These are phyloP conservation scores for Tenthredo amoena DNA, from an alignment of 2,888 invertebrate genomes.

Conservation along the genomic window DNA sequence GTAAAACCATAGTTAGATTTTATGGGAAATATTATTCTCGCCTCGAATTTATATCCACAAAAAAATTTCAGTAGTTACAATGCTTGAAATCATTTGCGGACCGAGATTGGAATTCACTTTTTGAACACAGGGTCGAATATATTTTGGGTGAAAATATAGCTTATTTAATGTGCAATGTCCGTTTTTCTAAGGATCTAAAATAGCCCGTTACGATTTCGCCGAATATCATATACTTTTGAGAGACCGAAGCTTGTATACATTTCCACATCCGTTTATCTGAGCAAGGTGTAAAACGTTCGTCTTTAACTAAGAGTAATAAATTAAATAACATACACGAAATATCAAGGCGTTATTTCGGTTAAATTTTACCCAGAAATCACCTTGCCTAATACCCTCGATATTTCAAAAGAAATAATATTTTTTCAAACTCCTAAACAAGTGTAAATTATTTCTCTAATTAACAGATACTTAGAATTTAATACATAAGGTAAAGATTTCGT, in stretches of 20 bases:
- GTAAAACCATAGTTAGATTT: not conserved
- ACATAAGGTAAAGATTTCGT: too few relatives aligned
- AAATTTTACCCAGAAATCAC: not conserved
- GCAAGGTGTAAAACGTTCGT: not conserved
- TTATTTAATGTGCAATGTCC: slow-evolving; percentile 6
- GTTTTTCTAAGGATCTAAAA: slow-evolving; percentile 11
- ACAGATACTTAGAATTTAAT: too few relatives aligned
- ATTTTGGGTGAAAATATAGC: not conserved
- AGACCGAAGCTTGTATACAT: slow-evolving; percentile 10
- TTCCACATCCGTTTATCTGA: not conserved
- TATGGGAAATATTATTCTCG: not conserved
- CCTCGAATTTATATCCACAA: not conserved
- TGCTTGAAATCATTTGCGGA: too few relatives aligned
- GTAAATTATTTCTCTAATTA: too few relatives aligned
- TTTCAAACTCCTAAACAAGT: not conserved
- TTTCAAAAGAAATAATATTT: not conserved
- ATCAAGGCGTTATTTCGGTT: not conserved
- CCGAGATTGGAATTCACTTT: too few relatives aligned
- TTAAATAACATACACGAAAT: slow-evolving; percentile 1
- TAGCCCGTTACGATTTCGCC: not conserved
- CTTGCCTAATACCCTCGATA: not conserved
- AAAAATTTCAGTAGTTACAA: too few relatives aligned
- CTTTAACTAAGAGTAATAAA: slow-evolving; percentile 9
- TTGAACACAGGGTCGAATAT: not conserved
- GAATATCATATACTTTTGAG: not conserved